Evolutionary conservation across 2,113 vertebrate genomes (phyloP), one percentile per base, ranked within the genome.

Genomic region (Aleadryas rufinucha): DNA sequence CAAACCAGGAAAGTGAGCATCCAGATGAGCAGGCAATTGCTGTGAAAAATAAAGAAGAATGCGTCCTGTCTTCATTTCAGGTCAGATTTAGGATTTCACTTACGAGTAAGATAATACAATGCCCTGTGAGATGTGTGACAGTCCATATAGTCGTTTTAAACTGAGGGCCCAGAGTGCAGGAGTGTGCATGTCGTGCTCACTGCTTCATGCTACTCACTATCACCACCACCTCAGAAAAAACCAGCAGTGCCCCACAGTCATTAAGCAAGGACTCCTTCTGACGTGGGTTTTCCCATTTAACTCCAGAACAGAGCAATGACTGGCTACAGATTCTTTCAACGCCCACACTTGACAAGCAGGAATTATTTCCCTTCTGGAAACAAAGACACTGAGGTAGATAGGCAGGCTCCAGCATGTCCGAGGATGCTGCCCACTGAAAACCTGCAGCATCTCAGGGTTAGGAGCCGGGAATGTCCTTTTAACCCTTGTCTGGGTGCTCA

Each of bases 171-270:
- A 9, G 30, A 6, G 30, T 15, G 14, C 33, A 84, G 35, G 53
- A 42, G 11, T 11, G 18, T 56, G n/a, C 24, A 7, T 10, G n/a
- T 37, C 0, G 0, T 78, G 30, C 37, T 52, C 27, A 4, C 61
- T 75, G 30, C 49, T 68, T 66, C 6, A 0, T 72, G 44, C 81
- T 61, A 2, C 41, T 11, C 45, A 52, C 47, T 42, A 7, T 37
- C 23, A 1, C 63, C 22, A 19, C 18, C 39, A 19, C 15, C 39
- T 63, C 74, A 72, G 49, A 11, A 64, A 65, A 81, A 56, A 59
- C 4, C 2, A 85, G 41, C 52, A 6, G 65, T 24, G 23, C 39
- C 27, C 44, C 52, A 28, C 16, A 72, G 44, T 8, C 70, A 42
- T 39, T 20, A 33, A 87, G 27, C 52, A 82, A 68, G 69, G 76